These are phyloP conservation scores for Varroa destructor DNA, from an alignment of 1,140 invertebrate species.

Conservation along the genomic window DNA sequence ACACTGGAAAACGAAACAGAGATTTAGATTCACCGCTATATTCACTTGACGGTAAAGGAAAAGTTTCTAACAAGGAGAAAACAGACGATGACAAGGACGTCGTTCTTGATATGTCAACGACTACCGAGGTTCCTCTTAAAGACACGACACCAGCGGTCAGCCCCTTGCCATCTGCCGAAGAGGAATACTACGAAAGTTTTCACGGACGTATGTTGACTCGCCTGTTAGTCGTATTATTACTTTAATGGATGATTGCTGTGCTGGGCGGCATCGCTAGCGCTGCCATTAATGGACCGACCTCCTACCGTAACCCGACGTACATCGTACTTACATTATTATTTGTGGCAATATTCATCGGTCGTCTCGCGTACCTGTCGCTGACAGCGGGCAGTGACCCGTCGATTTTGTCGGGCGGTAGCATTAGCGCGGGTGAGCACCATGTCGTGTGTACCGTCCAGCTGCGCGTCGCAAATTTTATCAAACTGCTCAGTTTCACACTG, in stretches of 20 bases:
- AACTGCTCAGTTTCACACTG: neutral
- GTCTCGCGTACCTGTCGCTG: constrained; percentile 4
- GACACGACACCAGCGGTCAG: neutral
- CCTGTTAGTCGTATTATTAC: neutral
- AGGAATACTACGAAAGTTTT: neutral
- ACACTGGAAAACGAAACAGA: neutral
- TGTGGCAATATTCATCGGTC: constrained; percentile 6
- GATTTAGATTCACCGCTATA: neutral
- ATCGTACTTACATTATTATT: constrained; percentile 13
- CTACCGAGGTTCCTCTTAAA: neutral
- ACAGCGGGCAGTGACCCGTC: neutral
- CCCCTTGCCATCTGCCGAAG: neutral
- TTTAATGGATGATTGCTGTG: constrained; percentile 1
- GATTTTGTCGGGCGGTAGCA: neutral
- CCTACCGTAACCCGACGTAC: neutral
- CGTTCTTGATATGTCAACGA: constrained; percentile 6
- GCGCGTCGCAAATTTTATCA: neutral
- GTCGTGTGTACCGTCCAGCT: neutral
- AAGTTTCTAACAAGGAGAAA: neutral
- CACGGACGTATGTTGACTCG: neutral
- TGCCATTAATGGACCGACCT: constrained; percentile 3
- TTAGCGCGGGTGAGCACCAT: neutral
- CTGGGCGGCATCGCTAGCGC: constrained; percentile 5
- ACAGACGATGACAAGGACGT: constrained; percentile 14
- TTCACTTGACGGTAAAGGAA: neutral